Evolutionary conservation across 2,888 invertebrate genomes (phyloP).

Genomic region (Drosophila flavopinicola): DNA sequence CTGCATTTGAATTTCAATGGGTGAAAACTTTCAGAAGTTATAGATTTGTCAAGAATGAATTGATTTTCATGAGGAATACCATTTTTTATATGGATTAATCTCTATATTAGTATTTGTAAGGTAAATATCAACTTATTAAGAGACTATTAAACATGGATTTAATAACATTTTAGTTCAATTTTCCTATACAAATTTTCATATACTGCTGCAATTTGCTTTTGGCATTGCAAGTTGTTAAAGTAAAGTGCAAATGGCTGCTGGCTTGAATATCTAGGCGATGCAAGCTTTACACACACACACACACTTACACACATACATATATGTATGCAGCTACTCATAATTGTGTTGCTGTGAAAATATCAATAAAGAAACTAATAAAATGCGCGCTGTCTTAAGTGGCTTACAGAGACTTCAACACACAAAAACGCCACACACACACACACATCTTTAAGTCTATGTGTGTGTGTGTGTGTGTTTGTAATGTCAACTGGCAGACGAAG

Average conservation of each 20-base stretch:
- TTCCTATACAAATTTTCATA: background rate
- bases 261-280: slow-evolving; percentile 18
- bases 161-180: too few relatives aligned
- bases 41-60: too few relatives aligned
- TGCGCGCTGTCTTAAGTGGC: slow-evolving; percentile 78
- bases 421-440: slow-evolving; percentile 22
- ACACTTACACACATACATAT: background rate
- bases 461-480: slow-evolving; percentile 35
- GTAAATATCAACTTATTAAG: too few relatives aligned
- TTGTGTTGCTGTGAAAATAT: slow-evolving; percentile 76
- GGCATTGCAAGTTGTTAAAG: slow-evolving; percentile 6
- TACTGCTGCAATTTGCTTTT: background rate
- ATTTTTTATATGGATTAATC: background rate
- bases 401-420: slow-evolving; percentile 74
- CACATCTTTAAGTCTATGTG: slow-evolving; percentile 32
- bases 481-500: slow-evolving; percentile 66
- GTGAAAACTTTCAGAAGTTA: background rate
- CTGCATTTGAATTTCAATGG: background rate
- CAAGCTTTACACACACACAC: slow-evolving; percentile 13
- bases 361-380: slow-evolving; percentile 80
- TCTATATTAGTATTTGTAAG: too few relatives aligned
- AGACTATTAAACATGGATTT: too few relatives aligned
- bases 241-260: background rate
- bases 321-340: slow-evolving; percentile 60
- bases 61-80: background rate